phyloP scores from a whole-genome alignment of 1,140 invertebrate genomes.

The Sarcophaga peregrina region DNA sequence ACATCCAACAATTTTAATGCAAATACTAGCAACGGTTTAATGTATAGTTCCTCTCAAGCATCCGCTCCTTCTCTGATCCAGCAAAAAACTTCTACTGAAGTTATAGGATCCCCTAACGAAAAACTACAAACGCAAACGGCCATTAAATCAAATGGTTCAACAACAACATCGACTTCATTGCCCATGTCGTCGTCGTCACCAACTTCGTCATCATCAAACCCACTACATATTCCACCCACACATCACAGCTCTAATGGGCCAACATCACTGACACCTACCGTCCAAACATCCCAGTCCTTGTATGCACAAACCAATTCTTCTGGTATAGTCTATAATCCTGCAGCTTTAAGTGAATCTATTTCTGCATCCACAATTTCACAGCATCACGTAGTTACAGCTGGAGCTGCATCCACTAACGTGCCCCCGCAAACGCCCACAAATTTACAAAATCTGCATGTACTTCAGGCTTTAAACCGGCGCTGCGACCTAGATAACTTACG shows the following conservation, averaged over 20 bases:
- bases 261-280: constrained; percentile 26
- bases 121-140: neutral
- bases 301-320: constrained; percentile 51
- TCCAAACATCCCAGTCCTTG: constrained; percentile 50
- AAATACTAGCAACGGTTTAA: constrained; percentile 12
- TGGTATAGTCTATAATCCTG: constrained; percentile 49
- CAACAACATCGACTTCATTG: neutral
- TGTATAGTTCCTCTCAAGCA: neutral
- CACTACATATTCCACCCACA: neutral
- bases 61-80: neutral
- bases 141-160: constrained; percentile 24
- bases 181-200: neutral
- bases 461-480: constrained; percentile 59
- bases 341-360: constrained; percentile 36
- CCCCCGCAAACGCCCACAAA: constrained; percentile 30
- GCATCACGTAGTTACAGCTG: constrained; percentile 8
- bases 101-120: constrained; percentile 8
- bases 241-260: neutral
- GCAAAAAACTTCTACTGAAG: constrained; percentile 11
- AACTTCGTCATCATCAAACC: neutral
- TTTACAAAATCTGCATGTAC: constrained; percentile 57
- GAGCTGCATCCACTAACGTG: neutral
- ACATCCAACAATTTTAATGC: neutral
- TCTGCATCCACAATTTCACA: constrained; percentile 24
- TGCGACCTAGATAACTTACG: constrained; percentile 60